These are phyloP conservation scores for Rhineura floridana DNA, from an alignment of 2,113 vertebrate species.

Conservation along the genomic window DNA sequence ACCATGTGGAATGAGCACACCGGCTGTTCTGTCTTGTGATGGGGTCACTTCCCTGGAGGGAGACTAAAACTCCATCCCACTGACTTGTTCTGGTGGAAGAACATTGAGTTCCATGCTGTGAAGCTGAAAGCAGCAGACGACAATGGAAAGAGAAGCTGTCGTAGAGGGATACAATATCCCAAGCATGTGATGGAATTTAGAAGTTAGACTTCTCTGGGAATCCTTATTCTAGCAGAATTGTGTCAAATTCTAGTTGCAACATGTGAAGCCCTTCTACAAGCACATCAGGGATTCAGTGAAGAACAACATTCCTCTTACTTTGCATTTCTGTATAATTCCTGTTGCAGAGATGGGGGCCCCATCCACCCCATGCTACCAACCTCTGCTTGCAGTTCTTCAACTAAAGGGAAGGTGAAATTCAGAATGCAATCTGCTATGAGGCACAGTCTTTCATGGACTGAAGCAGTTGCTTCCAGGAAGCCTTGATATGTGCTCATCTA, in stretches of 20 bases:
- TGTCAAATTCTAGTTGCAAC: neutral
- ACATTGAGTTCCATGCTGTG: neutral
- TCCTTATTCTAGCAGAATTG: neutral
- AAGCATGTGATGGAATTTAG: neutral
- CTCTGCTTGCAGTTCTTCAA: neutral
- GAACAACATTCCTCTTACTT: neutral
- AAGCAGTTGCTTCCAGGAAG: neutral
- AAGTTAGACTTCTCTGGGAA: neutral
- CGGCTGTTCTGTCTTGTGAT: conserved; percentile 47
- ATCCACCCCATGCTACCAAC: neutral
- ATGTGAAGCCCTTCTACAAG: neutral
- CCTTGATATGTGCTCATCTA: conserved; percentile 1
- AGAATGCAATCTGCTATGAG: accelerated
- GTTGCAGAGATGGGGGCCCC: neutral
- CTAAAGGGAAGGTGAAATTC: neutral
- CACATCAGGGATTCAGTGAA: neutral
- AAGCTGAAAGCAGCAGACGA: conserved; percentile 26
- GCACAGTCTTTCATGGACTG: conserved; percentile 3
- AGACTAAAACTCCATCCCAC: neutral
- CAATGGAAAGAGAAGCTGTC: conserved; percentile 34
- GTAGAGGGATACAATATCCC: conserved; percentile 8
- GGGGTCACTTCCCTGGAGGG: conserved; percentile 20
- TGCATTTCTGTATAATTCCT: neutral
- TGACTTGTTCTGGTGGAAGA: neutral
- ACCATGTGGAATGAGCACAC: conserved; percentile 48